Evolutionary conservation across 2,113 vertebrate species (phyloP).

Genomic region (Pseudorhombus dupliciocellatus): DNA sequence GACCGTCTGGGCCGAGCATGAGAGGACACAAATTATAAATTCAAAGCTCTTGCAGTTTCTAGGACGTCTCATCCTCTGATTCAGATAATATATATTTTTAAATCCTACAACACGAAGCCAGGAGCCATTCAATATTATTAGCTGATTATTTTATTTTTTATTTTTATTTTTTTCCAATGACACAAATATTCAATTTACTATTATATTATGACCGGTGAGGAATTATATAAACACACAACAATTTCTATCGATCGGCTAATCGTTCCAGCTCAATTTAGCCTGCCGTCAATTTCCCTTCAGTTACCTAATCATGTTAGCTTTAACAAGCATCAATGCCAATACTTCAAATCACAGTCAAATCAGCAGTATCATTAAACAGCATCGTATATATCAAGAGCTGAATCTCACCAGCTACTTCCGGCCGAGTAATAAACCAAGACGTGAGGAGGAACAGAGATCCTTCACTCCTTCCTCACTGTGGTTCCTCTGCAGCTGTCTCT

Average conservation of each 20-base stretch:
- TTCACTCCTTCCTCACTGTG: not conserved
- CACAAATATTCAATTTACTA: too few species aligned
- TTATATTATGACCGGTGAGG: too few species aligned
- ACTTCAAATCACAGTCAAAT: not conserved
- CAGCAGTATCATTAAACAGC: not conserved
- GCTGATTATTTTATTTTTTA: too few species aligned
- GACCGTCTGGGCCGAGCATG: slow-evolving; percentile 1
- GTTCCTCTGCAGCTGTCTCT: slow-evolving; percentile 39
- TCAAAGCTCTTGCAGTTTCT: not conserved
- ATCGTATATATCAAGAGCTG: not conserved
- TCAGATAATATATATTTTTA: too few species aligned
- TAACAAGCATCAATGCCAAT: not conserved
- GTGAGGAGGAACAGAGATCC: not conserved
- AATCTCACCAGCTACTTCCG: not conserved
- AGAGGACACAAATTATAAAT: not conserved
- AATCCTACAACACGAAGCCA: too few species aligned
- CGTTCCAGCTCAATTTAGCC: not conserved
- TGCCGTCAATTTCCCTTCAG: not conserved
- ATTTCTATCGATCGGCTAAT: not conserved
- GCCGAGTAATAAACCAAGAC: slow-evolving; percentile 5
- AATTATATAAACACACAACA: too few species aligned
- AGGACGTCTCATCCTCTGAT: too few species aligned
- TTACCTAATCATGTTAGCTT: not conserved
- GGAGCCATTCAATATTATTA: too few species aligned
- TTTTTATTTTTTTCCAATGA: too few species aligned